Conservation (phyloP, 1,140 invertebrate species). For the Andrena cerasifolii region DNA sequence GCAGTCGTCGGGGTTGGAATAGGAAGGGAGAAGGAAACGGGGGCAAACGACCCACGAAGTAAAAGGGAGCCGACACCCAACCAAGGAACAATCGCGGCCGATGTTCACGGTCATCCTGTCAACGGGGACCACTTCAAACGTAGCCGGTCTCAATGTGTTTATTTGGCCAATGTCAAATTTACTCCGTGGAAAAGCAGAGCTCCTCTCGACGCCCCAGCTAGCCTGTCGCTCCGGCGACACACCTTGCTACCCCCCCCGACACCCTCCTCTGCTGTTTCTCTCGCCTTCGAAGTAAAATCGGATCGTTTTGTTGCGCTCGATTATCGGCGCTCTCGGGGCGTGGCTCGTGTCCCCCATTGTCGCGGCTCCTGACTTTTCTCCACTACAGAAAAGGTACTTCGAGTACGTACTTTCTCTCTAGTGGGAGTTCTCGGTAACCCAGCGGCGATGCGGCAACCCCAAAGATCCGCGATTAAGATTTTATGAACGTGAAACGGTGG, state of each 20-base stretch:
- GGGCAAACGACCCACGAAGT: conserved; percentile 38
- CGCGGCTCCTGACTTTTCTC: conserved; percentile 35
- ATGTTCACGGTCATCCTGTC: conserved; percentile 71
- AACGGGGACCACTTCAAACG: conserved; percentile 80
- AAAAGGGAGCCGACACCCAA: conserved; percentile 67
- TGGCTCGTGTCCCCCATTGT: conserved; percentile 61
- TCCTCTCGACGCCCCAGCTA: conserved; percentile 29
- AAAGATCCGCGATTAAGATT: too few relatives aligned
- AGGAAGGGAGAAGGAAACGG: conserved; percentile 42
- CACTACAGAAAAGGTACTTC: too few relatives aligned
- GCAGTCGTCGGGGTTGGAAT: conserved; percentile 20
- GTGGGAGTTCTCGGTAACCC: conserved; percentile 5
- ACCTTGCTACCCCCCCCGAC: conserved; percentile 33
- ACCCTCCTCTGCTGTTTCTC: conserved; percentile 23
- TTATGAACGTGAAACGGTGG: too few relatives aligned
- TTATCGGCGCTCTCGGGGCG: conserved; percentile 38
- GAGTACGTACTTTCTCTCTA: conserved; percentile 28
- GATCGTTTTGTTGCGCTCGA: conserved; percentile 56
- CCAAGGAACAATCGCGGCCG: conserved; percentile 67
- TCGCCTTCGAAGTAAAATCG: conserved; percentile 30
- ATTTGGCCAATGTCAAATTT: conserved; percentile 82
- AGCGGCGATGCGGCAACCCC: too few relatives aligned
- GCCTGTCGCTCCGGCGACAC: background rate
- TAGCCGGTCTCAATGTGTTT: conserved; percentile 80
- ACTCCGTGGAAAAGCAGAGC: conserved; percentile 62